phyloP scores from a whole-genome alignment of 92 coral and sea anemone genomes.

The Zoanthus gigantus region DNA sequence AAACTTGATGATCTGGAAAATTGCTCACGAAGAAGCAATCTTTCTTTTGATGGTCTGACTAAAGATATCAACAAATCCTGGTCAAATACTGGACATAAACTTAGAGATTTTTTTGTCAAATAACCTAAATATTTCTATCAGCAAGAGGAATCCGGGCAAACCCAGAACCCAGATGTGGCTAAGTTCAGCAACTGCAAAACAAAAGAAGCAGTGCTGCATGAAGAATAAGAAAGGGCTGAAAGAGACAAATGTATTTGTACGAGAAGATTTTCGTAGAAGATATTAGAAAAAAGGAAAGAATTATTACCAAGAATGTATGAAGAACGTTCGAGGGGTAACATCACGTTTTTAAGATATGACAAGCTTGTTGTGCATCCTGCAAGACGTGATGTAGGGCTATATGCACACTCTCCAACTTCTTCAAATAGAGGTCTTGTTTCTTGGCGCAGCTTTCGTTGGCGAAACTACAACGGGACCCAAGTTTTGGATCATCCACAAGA shows the following conservation, averaged over 20 bases:
- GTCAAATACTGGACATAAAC: slow-evolving; percentile 16
- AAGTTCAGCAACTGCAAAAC: slow-evolving; percentile 22
- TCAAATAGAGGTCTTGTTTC: too few species aligned
- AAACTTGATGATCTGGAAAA: slow-evolving; percentile 5
- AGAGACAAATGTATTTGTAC: slow-evolving; percentile 47
- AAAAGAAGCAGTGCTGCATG: not conserved
- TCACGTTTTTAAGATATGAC: too few species aligned
- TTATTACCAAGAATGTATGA: slow-evolving; percentile 43
- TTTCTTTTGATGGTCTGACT: slow-evolving; percentile 2
- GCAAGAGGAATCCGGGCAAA: slow-evolving; percentile 4
- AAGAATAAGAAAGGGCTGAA: slow-evolving; percentile 39
- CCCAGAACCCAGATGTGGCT: slow-evolving; percentile 22
- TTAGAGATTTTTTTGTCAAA: slow-evolving; percentile 16
- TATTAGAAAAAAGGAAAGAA: slow-evolving; percentile 28
- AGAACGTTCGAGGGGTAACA: slow-evolving; percentile 34
- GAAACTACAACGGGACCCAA: too few species aligned
- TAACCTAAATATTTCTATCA: not conserved
- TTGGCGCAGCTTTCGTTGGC: too few species aligned
- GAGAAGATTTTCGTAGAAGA: slow-evolving; percentile 52
- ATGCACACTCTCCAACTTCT: too few species aligned
- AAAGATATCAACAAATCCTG: slow-evolving; percentile 30
- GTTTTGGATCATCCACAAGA: too few species aligned
- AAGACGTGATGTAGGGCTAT: too few species aligned
- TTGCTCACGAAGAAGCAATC: not conserved
- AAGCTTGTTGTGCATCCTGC: too few species aligned